Evolutionary conservation across 2,113 vertebrate species (phyloP), one percentile per base, ranked within the genome.

Genomic region (Sitta europaea): DNA sequence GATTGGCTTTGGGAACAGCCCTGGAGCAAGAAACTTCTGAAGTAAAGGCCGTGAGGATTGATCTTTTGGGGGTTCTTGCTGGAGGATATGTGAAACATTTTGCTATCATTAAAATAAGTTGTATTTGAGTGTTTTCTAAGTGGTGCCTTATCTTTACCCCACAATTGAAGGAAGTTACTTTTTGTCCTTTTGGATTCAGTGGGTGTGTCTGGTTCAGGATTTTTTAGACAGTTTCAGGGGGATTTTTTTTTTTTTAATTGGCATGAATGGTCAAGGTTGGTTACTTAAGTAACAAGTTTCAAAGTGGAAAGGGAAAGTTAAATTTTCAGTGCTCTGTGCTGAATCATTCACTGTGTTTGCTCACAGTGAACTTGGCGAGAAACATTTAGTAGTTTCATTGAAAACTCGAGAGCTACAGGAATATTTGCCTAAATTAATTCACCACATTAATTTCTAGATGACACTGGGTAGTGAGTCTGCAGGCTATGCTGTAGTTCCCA

Each of bases 101-200:
- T 88, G n/a, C 70, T 75, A 75, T 61, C 48, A 72, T 92, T 92
- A 88, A 90, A 84, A 40, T 78, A 63, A 81, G 72, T 63, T 40
- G 24, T 88, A 63, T 88, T 75, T 63, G 33, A 89, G 73, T 68
- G 42, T 85, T 93, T 89, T 81, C 54, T 85, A 47, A 59, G 27
- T 59, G 4, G 3, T 27, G 13, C 57, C 23, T 86, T 88, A 61
- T 91, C 84, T 78, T n/a, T 54, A 1, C 7, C 11, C 54, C 14
- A 88, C 91, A 90, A 92, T 88, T 68, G 74, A 83, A 88, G 73
- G 95, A 92, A 96, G 79, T 90, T 51, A 54, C 74, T 91, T 96
- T 86, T 86, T 90, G 67, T 90, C 53, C 85, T 80, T 80, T 84
- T 45, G 76, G 87, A 67, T 86, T 87, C 25, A 57, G 9, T 54